A percentile compares a stretch with the other conserved stretches of the same genome.
Conservation (phyloP, 2,113 vertebrate species). For the Cochlearius cochlearius region DNA sequence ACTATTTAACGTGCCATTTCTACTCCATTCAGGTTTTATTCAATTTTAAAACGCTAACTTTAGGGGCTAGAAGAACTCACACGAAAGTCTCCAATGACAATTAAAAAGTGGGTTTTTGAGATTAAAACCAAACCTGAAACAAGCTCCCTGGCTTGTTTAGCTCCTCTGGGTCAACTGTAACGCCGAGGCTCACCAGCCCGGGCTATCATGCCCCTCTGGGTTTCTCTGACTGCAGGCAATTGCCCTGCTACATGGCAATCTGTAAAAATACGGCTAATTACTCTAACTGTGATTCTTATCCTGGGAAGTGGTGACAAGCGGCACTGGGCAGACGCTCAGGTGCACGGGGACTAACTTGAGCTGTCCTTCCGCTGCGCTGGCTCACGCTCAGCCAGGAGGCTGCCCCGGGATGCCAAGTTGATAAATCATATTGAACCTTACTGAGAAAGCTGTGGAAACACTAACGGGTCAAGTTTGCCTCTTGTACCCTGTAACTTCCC, state of each 20-base stretch:
- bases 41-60: conserved; percentile 2
- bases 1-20: neutral
- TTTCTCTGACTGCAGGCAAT: neutral
- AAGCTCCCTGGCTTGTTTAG: neutral
- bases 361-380: neutral
- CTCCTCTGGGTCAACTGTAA: neutral
- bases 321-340: neutral
- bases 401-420: neutral
- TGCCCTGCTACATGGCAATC: neutral
- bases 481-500: neutral
- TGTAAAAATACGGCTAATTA: neutral
- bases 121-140: neutral
- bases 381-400: neutral
- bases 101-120: neutral
- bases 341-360: neutral
- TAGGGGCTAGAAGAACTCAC: neutral
- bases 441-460: neutral
- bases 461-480: neutral
- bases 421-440: neutral
- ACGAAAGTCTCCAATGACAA: neutral
- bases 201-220: neutral
- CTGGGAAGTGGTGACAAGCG: conserved; percentile 20
- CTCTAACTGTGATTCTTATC: neutral
- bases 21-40: neutral
- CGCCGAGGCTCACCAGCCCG: neutral